Percentiles rank a stretch among this genome's conserved stretches.
These are phyloP conservation scores for Proteles cristata DNA, from an alignment of 2,113 vertebrate species.

Conservation along the genomic window DNA sequence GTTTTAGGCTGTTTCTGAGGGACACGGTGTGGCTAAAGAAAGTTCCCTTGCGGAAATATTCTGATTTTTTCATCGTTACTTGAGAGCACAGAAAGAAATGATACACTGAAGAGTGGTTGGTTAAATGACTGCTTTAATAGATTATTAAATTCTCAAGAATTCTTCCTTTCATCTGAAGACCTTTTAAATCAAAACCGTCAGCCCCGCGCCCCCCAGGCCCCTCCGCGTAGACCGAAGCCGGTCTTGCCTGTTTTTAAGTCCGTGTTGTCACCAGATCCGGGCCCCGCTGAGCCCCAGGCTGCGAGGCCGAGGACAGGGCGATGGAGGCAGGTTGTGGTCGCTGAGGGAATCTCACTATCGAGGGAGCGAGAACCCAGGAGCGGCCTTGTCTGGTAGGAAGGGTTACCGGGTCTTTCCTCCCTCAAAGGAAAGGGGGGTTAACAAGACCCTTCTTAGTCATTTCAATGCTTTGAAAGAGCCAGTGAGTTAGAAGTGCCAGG, in stretches of 20 bases:
- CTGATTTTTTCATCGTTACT: neutral
- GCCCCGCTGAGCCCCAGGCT: neutral
- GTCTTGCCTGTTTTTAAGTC: neutral
- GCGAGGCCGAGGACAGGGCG: too few relatives aligned
- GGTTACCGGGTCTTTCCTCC: neutral
- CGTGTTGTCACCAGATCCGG: accelerated
- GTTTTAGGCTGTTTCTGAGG: neutral
- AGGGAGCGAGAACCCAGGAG: accelerated
- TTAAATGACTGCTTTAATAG: too few relatives aligned
- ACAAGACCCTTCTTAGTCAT: neutral
- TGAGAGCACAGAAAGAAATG: neutral
- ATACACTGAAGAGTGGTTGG: neutral
- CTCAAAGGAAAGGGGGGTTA: too few relatives aligned
- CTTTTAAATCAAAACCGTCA: neutral
- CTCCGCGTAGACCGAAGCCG: neutral
- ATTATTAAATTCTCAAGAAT: neutral
- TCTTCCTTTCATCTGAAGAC: neutral
- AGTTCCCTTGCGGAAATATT: conserved; percentile 19
- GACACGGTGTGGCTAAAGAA: neutral
- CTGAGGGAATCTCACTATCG: neutral
- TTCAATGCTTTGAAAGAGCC: neutral
- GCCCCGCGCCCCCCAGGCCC: too few relatives aligned
- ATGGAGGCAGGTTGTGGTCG: neutral
- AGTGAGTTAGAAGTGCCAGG: neutral
- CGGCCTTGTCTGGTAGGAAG: neutral